Base-by-base conservation (phyloP, 2,888 invertebrate genomes). In the Lampropteryx suffumata region DNA sequence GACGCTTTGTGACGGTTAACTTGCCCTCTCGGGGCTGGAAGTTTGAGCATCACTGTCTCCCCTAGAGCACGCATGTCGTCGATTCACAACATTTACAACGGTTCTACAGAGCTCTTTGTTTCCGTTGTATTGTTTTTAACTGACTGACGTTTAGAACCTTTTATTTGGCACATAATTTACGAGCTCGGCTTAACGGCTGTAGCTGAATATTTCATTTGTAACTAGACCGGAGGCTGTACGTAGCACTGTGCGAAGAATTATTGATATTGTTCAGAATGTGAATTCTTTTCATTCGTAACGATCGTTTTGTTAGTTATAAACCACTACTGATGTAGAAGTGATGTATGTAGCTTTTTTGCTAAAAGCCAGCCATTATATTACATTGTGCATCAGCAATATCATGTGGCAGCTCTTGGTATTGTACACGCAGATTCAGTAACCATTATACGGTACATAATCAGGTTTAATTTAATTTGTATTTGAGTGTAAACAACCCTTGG, bases 101-200 rank as follows among this genome's bases (percentile, higher is more conserved):
- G 5, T 29, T 39, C 29, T 14, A 24, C 26, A 35, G 13, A 24
- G 29, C 11, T 28, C 8, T 24, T 24, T 4, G 5, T 24, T 1
- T 26, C 50, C 36, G 12, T 26, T 26, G 36, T 13, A 49, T 57
- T 57, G 57, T 51, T 57, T 49, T 32, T 41, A 46, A 45, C 50
- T 50, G 51, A 56, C 45, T 46, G 49, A 55, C 55, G 34, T 58
- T 17, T 44, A 58, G 49, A 46, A 27, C 43, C 40, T 45, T 55
- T 50, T 55, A 55, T 54, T 46, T 45, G 43, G 40, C 36, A 37
- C 41, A 34, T 5, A 39, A 50, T 50, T 46, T 30, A 50, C 36
- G 37, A 26, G 21, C 39, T 6, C 24, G 26, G 46, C 28, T 30
- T 42, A 37, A 45, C 45, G 24, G 47, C 29, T 54, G 39, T 13